Percentiles rank a stretch among this genome's conserved stretches.
These are phyloP conservation scores for Ambastaia sidthimunki DNA, from an alignment of 2,797 vertebrate genomes.

Conservation along the genomic window DNA sequence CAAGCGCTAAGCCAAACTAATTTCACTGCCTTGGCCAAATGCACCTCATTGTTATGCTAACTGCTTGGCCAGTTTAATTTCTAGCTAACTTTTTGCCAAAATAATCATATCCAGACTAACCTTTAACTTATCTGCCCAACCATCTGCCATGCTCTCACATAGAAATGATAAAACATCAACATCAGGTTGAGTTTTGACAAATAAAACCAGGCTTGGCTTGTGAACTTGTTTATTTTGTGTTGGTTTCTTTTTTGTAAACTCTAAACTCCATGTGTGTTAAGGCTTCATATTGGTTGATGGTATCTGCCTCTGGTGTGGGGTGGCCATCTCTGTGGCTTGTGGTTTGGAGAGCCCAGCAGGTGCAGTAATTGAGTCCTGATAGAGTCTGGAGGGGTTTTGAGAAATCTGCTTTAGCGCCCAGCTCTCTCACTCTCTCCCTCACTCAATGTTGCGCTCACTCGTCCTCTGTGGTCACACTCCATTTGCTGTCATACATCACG, in stretches of 20 bases:
- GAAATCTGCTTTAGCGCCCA: constrained; percentile 42
- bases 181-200: neutral
- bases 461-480: constrained; percentile 52
- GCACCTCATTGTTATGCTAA: constrained; percentile 44
- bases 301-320: constrained; percentile 32
- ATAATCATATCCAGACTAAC: constrained; percentile 22
- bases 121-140: constrained; percentile 14
- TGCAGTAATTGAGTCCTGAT: constrained; percentile 60
- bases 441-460: neutral
- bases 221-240: neutral
- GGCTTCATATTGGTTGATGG: constrained; percentile 18
- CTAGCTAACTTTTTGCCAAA: constrained; percentile 35
- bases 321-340: constrained; percentile 43
- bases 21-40: constrained; percentile 24
- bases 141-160: neutral
- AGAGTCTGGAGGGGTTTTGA: constrained; percentile 58
- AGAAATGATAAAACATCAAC: neutral
- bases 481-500: constrained; percentile 54
- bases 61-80: constrained; percentile 31
- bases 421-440: neutral
- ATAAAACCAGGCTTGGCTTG: neutral
- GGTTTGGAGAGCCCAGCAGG: constrained; percentile 45
- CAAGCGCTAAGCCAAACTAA: constrained; percentile 39
- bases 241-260: neutral
- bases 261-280: constrained; percentile 17